phyloP scores from a whole-genome alignment of 2,113 vertebrate genomes.

The Theristicus caerulescens region DNA sequence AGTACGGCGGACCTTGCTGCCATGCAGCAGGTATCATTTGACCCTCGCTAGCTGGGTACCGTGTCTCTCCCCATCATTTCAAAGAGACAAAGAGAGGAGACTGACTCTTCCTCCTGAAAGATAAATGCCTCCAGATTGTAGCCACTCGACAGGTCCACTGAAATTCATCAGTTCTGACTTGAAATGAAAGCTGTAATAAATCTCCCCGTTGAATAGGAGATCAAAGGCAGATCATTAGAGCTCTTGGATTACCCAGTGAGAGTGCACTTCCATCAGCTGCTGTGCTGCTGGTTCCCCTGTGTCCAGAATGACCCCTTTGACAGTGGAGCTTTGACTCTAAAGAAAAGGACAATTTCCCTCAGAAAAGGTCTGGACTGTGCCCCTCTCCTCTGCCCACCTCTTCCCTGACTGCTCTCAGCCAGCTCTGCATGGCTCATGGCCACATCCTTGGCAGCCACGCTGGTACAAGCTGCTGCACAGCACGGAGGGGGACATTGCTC shows the following conservation, averaged over 20 bases:
- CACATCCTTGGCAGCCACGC: accelerated
- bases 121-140: conserved; percentile 50
- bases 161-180: conserved; percentile 55
- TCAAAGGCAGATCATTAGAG: conserved; percentile 67
- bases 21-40: not conserved
- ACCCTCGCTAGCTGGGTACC: not conserved
- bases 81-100: conserved; percentile 24
- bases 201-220: conserved; percentile 53
- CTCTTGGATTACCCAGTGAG: conserved; percentile 50
- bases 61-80: not conserved
- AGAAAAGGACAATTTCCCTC: not conserved
- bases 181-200: conserved; percentile 62
- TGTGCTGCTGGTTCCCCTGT: not conserved
- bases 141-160: conserved; percentile 42
- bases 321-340: not conserved
- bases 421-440: not conserved
- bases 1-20: not conserved
- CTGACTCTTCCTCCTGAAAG: conserved; percentile 28
- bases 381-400: not conserved
- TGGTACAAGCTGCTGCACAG: not conserved
- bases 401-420: not conserved
- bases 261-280: conserved; percentile 3
- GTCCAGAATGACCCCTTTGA: not conserved
- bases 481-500: not conserved
- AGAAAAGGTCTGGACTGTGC: not conserved